Percentiles rank a stretch among this genome's conserved stretches.
These are phyloP conservation scores for Aspidiotus destructor DNA, from an alignment of 2,888 invertebrate genomes.

Conservation along the genomic window DNA sequence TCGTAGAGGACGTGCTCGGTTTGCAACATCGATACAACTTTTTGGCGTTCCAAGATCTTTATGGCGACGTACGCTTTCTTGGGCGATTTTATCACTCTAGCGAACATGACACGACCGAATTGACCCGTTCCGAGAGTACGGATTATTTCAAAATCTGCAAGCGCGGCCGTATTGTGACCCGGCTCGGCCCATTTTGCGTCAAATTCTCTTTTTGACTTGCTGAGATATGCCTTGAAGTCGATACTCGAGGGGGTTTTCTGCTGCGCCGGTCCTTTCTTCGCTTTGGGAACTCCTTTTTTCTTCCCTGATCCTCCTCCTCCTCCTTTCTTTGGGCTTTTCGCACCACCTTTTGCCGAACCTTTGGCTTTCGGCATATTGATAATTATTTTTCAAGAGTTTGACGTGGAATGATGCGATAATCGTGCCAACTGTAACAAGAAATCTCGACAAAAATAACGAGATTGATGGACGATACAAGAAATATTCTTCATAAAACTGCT, in stretches of 20 bases:
- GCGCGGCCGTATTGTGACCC: slow-evolving; percentile 20
- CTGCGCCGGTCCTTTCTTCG: not conserved
- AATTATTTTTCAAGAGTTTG: too few species aligned
- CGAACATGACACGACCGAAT: slow-evolving; percentile 28
- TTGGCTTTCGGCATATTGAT: too few species aligned
- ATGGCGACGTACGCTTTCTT: slow-evolving; percentile 18
- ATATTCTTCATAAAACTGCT: too few species aligned
- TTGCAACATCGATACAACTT: slow-evolving; percentile 27
- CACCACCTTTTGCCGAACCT: too few species aligned
- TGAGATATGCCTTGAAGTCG: slow-evolving; percentile 11
- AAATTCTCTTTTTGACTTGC: slow-evolving; percentile 10
- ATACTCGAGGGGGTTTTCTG: slow-evolving; percentile 9
- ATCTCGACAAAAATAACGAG: too few species aligned
- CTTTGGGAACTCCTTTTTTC: too few species aligned
- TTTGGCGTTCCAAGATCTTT: slow-evolving; percentile 26
- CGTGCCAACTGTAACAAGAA: too few species aligned
- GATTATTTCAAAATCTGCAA: slow-evolving; percentile 25
- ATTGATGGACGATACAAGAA: too few species aligned
- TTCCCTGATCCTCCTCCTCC: too few species aligned
- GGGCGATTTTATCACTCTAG: slow-evolving; percentile 9
- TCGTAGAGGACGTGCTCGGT: slow-evolving; percentile 29
- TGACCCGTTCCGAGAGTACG: slow-evolving; percentile 26
- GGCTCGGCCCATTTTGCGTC: slow-evolving; percentile 22
- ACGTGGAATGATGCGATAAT: too few species aligned
- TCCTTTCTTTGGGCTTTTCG: too few species aligned